phyloP scores from a whole-genome alignment of 2,797 vertebrate genomes.

The Lutjanus argentimaculatus region DNA sequence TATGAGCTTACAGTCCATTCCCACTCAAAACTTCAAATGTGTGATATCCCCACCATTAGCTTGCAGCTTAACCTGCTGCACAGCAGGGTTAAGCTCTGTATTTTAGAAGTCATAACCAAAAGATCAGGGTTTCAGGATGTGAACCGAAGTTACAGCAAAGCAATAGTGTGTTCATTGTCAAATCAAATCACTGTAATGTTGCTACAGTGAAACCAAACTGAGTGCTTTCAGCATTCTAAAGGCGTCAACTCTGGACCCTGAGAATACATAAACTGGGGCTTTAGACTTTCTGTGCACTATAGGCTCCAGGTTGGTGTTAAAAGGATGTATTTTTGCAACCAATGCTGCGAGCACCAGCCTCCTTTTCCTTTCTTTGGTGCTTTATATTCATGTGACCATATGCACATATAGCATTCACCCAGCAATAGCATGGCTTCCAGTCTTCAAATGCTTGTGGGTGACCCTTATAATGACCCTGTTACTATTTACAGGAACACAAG shows the following conservation, averaged over 20 bases:
- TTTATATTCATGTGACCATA: neutral
- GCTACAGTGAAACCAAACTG: neutral
- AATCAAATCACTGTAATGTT: slow-evolving; percentile 28
- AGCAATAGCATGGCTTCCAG: neutral
- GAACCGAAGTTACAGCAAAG: slow-evolving; percentile 28
- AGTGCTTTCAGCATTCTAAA: neutral
- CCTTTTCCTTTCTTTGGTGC: neutral
- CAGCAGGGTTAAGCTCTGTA: slow-evolving; percentile 5
- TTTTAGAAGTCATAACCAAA: slow-evolving; percentile 24
- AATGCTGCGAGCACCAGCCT: neutral
- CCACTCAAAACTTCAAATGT: slow-evolving; percentile 55
- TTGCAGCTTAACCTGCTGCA: slow-evolving; percentile 33
- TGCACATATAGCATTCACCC: neutral
- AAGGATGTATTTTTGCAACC: slow-evolving; percentile 3
- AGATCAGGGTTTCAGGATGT: slow-evolving; percentile 17
- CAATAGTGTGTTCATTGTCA: neutral
- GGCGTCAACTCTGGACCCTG: neutral
- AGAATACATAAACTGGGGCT: neutral
- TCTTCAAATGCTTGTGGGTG: slow-evolving; percentile 12
- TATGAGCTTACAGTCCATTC: slow-evolving; percentile 43
- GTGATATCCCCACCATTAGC: slow-evolving; percentile 27
- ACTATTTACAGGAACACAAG: slow-evolving; percentile 35
- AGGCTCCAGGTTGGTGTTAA: neutral
- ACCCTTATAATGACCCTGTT: slow-evolving; percentile 6
- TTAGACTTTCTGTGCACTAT: neutral